Evolutionary conservation across 1,140 invertebrate species (phyloP), one percentile per base, ranked within the genome.

Genomic region (Drosophila bifasciata): DNA sequence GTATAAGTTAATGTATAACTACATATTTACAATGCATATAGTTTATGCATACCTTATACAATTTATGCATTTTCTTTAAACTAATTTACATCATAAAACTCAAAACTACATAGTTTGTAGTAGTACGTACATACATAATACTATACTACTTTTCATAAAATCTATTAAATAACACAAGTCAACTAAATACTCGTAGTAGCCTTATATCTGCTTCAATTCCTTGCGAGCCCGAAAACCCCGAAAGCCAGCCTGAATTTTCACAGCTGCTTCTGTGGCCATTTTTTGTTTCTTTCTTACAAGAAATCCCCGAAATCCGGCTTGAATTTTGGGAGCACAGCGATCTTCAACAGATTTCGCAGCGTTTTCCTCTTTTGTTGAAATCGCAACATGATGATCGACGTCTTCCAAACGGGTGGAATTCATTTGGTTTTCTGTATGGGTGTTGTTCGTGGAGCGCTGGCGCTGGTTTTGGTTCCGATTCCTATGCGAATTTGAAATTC

Each of bases 301-400:
- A 81, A 94, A 96, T n/a, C 95, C 95, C 1, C 95, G 92, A 15
- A 96, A 92, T 3, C 94, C 94, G 0, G 95, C 95, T 88, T 96
- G 96, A 64, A 96, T 96, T 91, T 95, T 96, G 1, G 94, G 94
- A 0, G 95, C 95, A 21, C 94, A 94, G 49, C 93, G 93, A 77
- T 95, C 94, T 75, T 94, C 93, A 19, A 94, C 70, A 5, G 68
- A 71, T 25, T 57, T 69, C 15, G 48, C 44, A 4, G 53, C 63
- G 52, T 40, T 51, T 36, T 66, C 53, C 16, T 28, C 36, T 25
- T 39, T 86, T 39, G 39, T 25, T 46, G 43, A 40, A 16, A 41
- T 55, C 28, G 55, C 45, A 55, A 17, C 50, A 46, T 43, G 61
- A 66, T 40, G 43, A 17, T 57, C 78, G 19, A 60, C 67, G 25